phyloP scores from a whole-genome alignment of 35 echinoderm and acorn worm species.

The Anneissia japonica region DNA sequence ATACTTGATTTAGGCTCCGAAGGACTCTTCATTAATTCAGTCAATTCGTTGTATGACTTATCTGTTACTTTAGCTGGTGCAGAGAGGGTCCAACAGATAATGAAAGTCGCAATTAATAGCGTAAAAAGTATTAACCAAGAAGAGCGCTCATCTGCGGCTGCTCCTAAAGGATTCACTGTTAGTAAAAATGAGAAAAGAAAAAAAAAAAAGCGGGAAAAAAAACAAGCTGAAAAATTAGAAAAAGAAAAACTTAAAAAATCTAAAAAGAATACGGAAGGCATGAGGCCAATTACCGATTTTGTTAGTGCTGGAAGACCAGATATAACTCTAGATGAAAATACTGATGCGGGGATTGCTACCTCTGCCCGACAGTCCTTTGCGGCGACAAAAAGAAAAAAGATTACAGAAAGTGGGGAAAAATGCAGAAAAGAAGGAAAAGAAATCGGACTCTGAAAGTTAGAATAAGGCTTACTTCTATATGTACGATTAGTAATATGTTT shows the following conservation, averaged over 20 bases:
- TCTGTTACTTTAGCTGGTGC: too few species aligned
- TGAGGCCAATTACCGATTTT: background rate
- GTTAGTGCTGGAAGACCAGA: background rate
- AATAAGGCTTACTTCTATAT: background rate
- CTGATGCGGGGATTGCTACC: background rate
- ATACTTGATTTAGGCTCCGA: background rate
- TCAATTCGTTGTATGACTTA: too few species aligned
- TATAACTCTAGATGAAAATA: too few species aligned
- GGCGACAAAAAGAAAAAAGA: background rate
- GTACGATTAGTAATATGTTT: too few species aligned
- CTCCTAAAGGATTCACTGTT: background rate
- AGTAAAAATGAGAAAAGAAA: background rate
- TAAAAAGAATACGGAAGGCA: background rate
- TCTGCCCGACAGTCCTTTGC: background rate
- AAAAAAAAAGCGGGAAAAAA: background rate
- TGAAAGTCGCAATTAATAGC: background rate
- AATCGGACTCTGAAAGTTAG: background rate
- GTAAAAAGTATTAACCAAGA: background rate
- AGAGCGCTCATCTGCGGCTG: background rate
- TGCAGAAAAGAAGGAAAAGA: background rate
- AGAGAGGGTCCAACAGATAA: background rate
- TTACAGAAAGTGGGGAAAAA: background rate
- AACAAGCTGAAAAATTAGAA: too few species aligned
- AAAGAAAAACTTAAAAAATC: too few species aligned
- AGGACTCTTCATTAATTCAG: too few species aligned